phyloP scores from a whole-genome alignment of 2,113 vertebrate genomes.

The Geothlypis trichas region DNA sequence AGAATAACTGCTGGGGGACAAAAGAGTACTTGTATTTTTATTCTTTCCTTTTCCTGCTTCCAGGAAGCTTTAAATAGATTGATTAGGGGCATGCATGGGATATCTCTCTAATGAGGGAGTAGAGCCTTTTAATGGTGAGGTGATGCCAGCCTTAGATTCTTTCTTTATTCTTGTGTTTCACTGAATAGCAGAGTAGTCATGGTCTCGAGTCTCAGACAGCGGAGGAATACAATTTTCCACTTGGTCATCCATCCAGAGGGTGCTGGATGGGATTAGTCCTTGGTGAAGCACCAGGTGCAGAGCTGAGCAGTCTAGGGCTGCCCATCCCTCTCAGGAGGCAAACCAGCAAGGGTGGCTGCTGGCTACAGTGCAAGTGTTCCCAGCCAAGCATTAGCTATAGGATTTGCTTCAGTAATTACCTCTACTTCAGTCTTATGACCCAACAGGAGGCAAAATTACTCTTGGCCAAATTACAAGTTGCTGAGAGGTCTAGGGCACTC shows the following conservation, averaged over 20 bases:
- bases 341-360: background rate
- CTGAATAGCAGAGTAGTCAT: constrained; percentile 6
- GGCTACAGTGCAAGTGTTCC: background rate
- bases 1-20: constrained; percentile 72
- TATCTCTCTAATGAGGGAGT: constrained; percentile 70
- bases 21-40: constrained; percentile 75
- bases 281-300: background rate
- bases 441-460: constrained; percentile 33
- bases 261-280: background rate
- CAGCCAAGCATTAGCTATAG: constrained; percentile 27
- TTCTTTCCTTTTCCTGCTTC: constrained; percentile 73
- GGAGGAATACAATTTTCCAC: constrained; percentile 17
- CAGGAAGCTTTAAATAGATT: constrained; percentile 75
- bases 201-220: background rate
- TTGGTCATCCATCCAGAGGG: background rate
- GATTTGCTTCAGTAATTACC: constrained; percentile 55
- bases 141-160: constrained; percentile 35
- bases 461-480: constrained; percentile 21
- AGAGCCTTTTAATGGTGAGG: constrained; percentile 49
- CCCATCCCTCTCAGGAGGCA: background rate
- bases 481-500: constrained; percentile 28
- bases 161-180: constrained; percentile 14
- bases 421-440: constrained; percentile 47
- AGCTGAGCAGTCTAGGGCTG: background rate
- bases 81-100: constrained; percentile 68